Evolutionary conservation across 2,797 vertebrate species (phyloP).

Genomic region (Graptemys geographica): DNA sequence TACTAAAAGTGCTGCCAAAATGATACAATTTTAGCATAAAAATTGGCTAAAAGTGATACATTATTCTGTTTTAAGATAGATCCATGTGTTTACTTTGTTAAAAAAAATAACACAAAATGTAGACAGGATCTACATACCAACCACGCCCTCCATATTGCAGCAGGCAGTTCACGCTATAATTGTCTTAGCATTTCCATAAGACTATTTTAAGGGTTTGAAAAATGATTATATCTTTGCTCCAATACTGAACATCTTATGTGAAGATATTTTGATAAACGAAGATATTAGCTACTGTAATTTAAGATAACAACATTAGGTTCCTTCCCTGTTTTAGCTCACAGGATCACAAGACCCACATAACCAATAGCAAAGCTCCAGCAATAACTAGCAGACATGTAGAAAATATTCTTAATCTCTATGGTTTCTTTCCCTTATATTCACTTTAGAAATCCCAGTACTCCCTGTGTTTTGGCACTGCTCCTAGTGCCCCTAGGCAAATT

Average conservation of each 20-base stretch:
- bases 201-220: not conserved
- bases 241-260: not conserved
- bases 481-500: slow-evolving; percentile 46
- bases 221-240: not conserved
- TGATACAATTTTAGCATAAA: not conserved
- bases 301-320: rapidly evolving
- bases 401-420: slow-evolving; percentile 77
- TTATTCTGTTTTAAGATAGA: not conserved
- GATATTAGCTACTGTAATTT: not conserved
- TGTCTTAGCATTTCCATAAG: not conserved
- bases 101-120: not conserved
- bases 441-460: slow-evolving; percentile 67
- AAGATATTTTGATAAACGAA: slow-evolving; percentile 5
- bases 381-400: slow-evolving; percentile 74
- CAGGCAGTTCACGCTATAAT: not conserved
- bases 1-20: not conserved
- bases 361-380: slow-evolving; percentile 35
- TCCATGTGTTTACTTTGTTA: not conserved
- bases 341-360: slow-evolving; percentile 11
- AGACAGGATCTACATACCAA: not conserved
- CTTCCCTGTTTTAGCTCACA: not conserved
- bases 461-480: slow-evolving; percentile 58
- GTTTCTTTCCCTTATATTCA: slow-evolving; percentile 73
- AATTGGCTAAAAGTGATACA: not conserved
- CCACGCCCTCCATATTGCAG: not conserved